phyloP scores from a whole-genome alignment of 1,140 invertebrate genomes.

The Sycophila sp. region DNA sequence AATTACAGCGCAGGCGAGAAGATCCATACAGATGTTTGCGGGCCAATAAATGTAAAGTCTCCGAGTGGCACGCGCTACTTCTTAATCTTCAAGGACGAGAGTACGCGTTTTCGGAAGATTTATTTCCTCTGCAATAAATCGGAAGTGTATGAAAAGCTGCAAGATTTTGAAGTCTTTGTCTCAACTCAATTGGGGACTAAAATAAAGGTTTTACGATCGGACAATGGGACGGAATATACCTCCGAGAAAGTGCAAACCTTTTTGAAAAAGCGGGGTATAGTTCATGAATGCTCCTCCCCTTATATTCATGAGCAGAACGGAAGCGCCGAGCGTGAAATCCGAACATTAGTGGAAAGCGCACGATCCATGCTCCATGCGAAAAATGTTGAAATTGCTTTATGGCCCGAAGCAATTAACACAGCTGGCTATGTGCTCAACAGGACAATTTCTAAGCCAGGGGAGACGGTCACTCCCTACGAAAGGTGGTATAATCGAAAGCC shows the following conservation, averaged over 20 bases:
- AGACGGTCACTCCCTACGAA: neutral
- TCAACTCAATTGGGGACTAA: neutral
- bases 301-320: slow-evolving; percentile 59
- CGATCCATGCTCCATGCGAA: neutral
- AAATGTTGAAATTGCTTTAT: neutral
- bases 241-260: neutral
- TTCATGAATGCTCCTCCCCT: slow-evolving; percentile 39
- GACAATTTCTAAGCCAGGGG: neutral
- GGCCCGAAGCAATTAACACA: neutral
- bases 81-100: slow-evolving; percentile 2
- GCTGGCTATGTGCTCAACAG: neutral
- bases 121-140: slow-evolving; percentile 11
- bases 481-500: neutral
- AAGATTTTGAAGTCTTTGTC: neutral
- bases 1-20: neutral
- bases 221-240: slow-evolving; percentile 13
- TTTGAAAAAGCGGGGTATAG: no score
- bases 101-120: neutral
- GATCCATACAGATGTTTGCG: neutral
- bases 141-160: neutral
- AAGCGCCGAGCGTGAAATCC: slow-evolving; percentile 54
- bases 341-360: slow-evolving; percentile 49
- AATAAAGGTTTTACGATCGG: slow-evolving; percentile 2
- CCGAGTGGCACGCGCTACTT: neutral
- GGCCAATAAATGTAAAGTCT: slow-evolving; percentile 6